A percentile compares a stretch with the other conserved stretches of the same genome.
Conservation (phyloP, 2,797 vertebrate species). For the Lepilemur ruficaudatus region DNA sequence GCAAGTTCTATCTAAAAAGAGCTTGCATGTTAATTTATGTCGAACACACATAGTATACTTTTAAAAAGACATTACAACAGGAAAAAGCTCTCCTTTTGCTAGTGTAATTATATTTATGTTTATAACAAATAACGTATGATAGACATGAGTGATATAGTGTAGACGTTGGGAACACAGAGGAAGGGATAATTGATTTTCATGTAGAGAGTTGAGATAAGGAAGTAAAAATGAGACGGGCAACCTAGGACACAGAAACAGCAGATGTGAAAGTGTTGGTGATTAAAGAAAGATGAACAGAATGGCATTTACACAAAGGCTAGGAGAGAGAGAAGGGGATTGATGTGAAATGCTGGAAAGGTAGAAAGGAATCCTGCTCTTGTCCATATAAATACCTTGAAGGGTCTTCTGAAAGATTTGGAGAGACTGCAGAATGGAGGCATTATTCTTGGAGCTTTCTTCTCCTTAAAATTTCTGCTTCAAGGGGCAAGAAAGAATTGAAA, state of each 20-base stretch:
- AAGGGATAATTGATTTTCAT: neutral
- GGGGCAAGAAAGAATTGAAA: slow-evolving; percentile 50
- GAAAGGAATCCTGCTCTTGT: neutral
- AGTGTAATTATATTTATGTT: neutral
- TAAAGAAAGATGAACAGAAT: neutral
- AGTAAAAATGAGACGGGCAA: neutral
- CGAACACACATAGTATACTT: neutral
- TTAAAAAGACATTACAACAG: neutral
- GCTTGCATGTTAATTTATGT: neutral
- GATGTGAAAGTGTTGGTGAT: neutral
- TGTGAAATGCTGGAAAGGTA: neutral
- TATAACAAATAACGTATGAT: neutral
- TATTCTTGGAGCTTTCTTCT: neutral
- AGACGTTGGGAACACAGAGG: neutral
- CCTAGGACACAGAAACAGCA: neutral
- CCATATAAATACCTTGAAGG: neutral
- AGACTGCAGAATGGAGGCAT: neutral
- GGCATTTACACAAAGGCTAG: neutral
- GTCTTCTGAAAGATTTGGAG: neutral
- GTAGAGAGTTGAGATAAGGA: neutral
- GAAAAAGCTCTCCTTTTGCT: neutral
- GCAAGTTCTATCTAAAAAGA: neutral
- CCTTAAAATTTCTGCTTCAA: slow-evolving; percentile 56
- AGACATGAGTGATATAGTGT: neutral
- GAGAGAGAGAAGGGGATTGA: neutral